Evolutionary conservation across 2,888 invertebrate species (phyloP), one percentile per base, ranked within the genome.

Genomic region (Tupiocoris notatus): DNA sequence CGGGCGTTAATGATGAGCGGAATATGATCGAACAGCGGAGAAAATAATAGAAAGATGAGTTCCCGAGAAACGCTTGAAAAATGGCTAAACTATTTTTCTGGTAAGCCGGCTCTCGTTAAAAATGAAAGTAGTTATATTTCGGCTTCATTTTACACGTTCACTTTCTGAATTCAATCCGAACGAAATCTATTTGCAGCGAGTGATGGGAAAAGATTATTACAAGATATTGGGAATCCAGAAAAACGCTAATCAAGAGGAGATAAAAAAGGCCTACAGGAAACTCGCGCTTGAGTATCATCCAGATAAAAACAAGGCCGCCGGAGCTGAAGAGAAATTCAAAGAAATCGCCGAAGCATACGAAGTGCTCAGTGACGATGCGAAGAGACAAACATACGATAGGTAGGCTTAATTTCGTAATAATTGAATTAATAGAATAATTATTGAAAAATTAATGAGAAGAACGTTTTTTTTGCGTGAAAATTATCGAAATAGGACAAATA

Each of bases 351-450:
- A 80, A 79, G 80, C 80, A 18, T 78, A 80, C 57, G 79, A 80
- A 75, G 79, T 79, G 0, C 24, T 80, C 17, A 79, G 76, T 21
- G 76, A 79, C 62, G 78, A 76, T n/a, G 76, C 76, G 7, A 79
- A 79, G 63, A 62, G 79, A 20, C 57, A 71, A 18, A 56, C 76
- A 6, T 79, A 79, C 25, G 79, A 79, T 56, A 89, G 91, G 80
- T 91, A n/a, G 3, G 16, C 18, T 16, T 2, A 58, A 58, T 2
- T 58, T 58, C 58, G 58, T n/a, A 2, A 16, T 9, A 54, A 54
- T 54, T 54, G 54, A 54, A 12, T 54, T 54, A 12, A 12, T 7
- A 9, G 54, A 54, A 12, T n/a, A n/a, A n/a, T n/a, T n/a, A n/a
- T n/a, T n/a, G n/a, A n/a, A n/a, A n/a, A n/a, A n/a, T n/a, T n/a